Evolutionary conservation across 1,140 invertebrate species (phyloP).

Genomic region (Phortica variegata): DNA sequence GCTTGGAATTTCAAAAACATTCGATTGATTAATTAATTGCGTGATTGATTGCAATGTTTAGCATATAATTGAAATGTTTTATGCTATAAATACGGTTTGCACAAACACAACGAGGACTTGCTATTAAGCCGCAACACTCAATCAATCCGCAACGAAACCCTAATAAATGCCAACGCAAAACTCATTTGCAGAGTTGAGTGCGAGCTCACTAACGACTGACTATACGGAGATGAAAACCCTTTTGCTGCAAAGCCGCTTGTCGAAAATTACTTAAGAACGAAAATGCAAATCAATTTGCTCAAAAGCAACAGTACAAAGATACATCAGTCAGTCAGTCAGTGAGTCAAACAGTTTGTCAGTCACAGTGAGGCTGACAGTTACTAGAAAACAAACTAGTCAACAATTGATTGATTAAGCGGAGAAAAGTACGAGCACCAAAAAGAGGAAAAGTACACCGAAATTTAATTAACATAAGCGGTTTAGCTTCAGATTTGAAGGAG

Average conservation of each 20-base stretch:
- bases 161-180: too few relatives aligned
- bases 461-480: constrained; percentile 52
- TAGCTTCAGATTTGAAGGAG: constrained; percentile 7
- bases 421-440: not conserved
- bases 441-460: constrained; percentile 18
- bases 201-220: constrained; percentile 10
- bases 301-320: constrained; percentile 19
- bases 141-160: too few relatives aligned
- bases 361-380: too few relatives aligned
- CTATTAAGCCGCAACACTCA: too few relatives aligned
- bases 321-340: too few relatives aligned
- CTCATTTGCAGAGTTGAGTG: too few relatives aligned
- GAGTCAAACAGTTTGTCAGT: too few relatives aligned
- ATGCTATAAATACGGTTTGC: too few relatives aligned
- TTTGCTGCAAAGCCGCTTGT: not conserved
- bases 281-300: constrained; percentile 33
- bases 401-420: constrained; percentile 35
- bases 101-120: too few relatives aligned
- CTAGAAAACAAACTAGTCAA: not conserved
- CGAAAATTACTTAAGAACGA: constrained; percentile 12
- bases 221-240: not conserved
- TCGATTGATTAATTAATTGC: too few relatives aligned
- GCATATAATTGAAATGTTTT: too few relatives aligned
- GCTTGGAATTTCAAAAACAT: too few relatives aligned
- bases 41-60: constrained; percentile 27